Base-by-base conservation (phyloP, 35 echinoderm and acorn worm genomes). In the Stichopus chloronotus region DNA sequence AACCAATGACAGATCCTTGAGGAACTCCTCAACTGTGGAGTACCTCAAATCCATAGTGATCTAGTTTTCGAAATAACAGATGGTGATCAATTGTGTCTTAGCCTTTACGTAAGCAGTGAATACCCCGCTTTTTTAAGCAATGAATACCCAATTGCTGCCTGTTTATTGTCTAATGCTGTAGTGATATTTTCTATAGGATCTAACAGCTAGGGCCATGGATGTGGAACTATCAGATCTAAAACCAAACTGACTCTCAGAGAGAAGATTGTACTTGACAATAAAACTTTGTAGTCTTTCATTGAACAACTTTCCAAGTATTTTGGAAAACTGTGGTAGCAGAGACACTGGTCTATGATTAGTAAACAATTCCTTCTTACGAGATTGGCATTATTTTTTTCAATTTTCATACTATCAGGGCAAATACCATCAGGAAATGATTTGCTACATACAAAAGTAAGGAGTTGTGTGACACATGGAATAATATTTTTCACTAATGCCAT, bases 41-140 rank as follows among this genome's bases (percentile, higher is more conserved):
- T 43, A 43, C 3, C 30, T 43, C 30, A 43, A 43, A 3, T 43
- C 30, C 30, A 43, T 43, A 43, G 30, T 43, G 30, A 78, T 43
- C 7, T 78, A 6, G 4, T 1, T 21, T 25, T 43, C 6, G 19
- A 25, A 21, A 78, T 21, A 78, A 21, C 20, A 25, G 21, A 78
- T 25, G 21, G 23, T 0, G 16, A 25, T 78, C 23, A 78, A 12
- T 78, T 78, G 76, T 78, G 52, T 43, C n/a, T 78, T 25, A 25
- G 23, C 65, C 23, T 58, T 25, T 78, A 78, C n/a, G 9, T 25
- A 68, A n/a, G 52, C 57, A 86, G 5, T 55, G 52, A 55, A 4
- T 86, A 20, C 52, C 7, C 83, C 83, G 57, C 57, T 86, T 86
- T 86, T 86, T 57, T 13, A n/a, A 59, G 52, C 83, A 86, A 86